These are phyloP conservation scores for Chlamydotis undulata DNA, from an alignment of 2,113 vertebrate genomes.

Conservation along the genomic window DNA sequence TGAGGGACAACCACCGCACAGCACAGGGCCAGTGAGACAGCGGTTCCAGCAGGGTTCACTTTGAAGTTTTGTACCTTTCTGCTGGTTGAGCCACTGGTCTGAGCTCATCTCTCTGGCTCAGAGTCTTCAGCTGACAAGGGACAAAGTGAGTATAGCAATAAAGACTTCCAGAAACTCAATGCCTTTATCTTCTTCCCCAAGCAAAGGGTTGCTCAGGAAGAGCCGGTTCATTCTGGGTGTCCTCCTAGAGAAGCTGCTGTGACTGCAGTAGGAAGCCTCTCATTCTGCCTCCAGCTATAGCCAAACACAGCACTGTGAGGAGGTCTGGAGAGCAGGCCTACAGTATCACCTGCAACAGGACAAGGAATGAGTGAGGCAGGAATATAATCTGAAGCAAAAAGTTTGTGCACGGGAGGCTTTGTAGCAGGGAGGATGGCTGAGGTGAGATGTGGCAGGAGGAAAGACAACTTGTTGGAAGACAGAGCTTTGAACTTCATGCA, in stretches of 20 bases:
- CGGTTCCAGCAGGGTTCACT: background rate
- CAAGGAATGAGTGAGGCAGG: background rate
- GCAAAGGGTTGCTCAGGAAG: background rate
- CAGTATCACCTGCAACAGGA: fast-evolving
- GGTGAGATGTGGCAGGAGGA: background rate
- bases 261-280: background rate
- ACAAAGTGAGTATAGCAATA: background rate
- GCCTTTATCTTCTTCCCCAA: background rate
- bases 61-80: background rate
- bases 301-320: background rate
- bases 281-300: background rate
- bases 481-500: background rate
- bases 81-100: background rate
- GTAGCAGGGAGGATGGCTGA: background rate
- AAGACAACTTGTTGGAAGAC: background rate
- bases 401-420: background rate
- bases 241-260: background rate
- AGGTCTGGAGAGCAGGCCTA: background rate
- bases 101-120: background rate
- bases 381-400: background rate
- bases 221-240: background rate
- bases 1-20: fast-evolving
- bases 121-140: background rate
- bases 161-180: background rate
- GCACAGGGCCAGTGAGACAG: background rate